Base-by-base conservation (phyloP, 2,797 vertebrate species). In the Enteromius afrohamiltoni region DNA sequence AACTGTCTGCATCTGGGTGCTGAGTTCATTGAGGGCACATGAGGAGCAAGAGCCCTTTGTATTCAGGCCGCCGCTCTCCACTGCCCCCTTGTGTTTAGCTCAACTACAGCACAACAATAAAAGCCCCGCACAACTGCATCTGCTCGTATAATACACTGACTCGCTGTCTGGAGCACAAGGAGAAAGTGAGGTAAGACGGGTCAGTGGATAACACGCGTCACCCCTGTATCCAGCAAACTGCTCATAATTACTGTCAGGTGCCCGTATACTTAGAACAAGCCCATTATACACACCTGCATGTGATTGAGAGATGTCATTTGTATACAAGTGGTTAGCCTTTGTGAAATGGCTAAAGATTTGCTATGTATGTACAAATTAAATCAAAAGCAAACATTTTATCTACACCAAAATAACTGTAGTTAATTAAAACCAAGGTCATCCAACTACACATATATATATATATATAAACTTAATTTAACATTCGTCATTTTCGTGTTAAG, bases 1-100 rank as follows among this genome's bases (percentile, higher is more conserved):
- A 94, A 93, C 89, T 90, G 86, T 69, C 92, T 95, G 93, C 93
- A 94, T 94, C 93, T 93, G 94, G 87, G 89, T 89, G 89, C 60
- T 37, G 91, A 92, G 93, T 93, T 94, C 95, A 94, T 13, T 34
- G 90, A 87, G 94, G 94, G 92, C 94, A 93, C 90, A 88, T 88
- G 91, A 91, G 88, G 91, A 82, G 89, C 91, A 90, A 90, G 86
- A 82, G 87, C 82, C 87, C 86, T 87, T 83, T 87, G 82, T 89
- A 78, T 86, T 69, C 73, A 76, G 0, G n/a, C 11, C 8, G 1
- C 23, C 13, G 60, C 91, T 86, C 58, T 81, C 79, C 89, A 67
- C 86, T 89, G 90, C 93, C 92, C 86, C 89, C 92, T 62, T 8
- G 64, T 93, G 94, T 92, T 17, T 13, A 6, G 9, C 31, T 34